Evolutionary conservation across 37 sponge, comb jelly and placozoan species (phyloP), one percentile per base, ranked within the genome.

Genomic region (Theonella swinhoei): DNA sequence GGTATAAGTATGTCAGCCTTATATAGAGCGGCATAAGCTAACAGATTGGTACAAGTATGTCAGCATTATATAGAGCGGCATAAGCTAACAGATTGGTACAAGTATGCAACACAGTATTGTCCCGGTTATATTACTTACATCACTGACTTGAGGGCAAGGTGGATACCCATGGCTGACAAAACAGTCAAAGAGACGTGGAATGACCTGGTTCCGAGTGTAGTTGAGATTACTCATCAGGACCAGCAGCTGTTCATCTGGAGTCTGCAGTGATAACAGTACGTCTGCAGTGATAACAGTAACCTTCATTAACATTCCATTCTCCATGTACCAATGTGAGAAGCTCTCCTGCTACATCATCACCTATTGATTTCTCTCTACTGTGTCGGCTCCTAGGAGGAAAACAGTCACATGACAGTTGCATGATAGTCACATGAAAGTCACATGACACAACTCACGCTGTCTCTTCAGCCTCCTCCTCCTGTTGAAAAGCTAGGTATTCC

Each of bases 111-210:
- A n/a, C n/a, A n/a, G n/a, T n/a, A n/a, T n/a, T n/a, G n/a, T n/a
- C n/a, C n/a, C n/a, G n/a, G n/a, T n/a, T n/a, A n/a, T n/a, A n/a
- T n/a, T n/a, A 19, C 84, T 65, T 24, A 86, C 87, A 0, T 82
- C 62, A 19, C 83, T 82, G 29, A 83, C 77, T 0, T 82, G 25
- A 5, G 74, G 25, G 42, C 85, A 54, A 0, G 47, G 64, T 1
- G 97, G 94, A 76, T 96, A 96, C 40, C 92, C 94, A 34, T 96
- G 92, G 36, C 68, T 78, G 39, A 68, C 66, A 79, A 92, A 97
- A 68, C 87, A 90, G 72, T 90, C 78, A 37, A 95, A 81, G 28
- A 97, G 36, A 9, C 92, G 79, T 1, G 93, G 91, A 5, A 90
- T 32, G 42, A 91, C 97, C 61, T 90, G 88, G 1, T 39, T 72